Conservation (phyloP, 2,888 invertebrate genomes). For the Agrochola lota region DNA sequence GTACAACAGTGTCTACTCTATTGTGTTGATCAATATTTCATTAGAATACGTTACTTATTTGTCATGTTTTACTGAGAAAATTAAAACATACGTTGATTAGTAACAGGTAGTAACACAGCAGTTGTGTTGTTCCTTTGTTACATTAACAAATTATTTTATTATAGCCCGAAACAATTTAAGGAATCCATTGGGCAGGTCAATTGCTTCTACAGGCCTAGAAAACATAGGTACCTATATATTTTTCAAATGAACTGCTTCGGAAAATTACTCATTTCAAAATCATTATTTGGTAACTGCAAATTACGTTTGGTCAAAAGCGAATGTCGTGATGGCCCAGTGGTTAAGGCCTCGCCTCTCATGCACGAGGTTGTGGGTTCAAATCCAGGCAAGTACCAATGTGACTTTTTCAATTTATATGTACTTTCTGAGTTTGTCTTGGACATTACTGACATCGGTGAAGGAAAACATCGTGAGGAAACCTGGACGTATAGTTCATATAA, state of each 20-base stretch:
- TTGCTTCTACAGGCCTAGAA: background rate
- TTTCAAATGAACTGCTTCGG: background rate
- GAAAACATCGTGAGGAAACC: no score
- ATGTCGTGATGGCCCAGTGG: no score
- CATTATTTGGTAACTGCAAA: no score
- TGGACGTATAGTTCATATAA: no score
- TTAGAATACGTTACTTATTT: conserved; percentile 15
- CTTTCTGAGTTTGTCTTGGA: no score
- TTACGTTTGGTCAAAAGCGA: background rate
- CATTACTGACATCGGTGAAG: no score
- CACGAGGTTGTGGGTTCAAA: no score
- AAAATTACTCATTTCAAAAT: background rate
- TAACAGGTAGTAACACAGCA: background rate
- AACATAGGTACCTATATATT: background rate
- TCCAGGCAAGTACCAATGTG: no score
- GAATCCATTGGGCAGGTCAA: background rate
- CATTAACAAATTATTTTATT: background rate
- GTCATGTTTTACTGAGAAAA: conserved; percentile 45
- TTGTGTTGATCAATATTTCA: conserved; percentile 23
- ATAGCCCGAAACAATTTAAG: background rate
- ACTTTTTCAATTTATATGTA: no score
- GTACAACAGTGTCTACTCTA: conserved; percentile 26
- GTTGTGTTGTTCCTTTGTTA: background rate
- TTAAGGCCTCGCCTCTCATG: no score
- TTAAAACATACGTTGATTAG: conserved; percentile 13